phyloP scores from a whole-genome alignment of 2,888 invertebrate species.

The Panzeria rudis region DNA sequence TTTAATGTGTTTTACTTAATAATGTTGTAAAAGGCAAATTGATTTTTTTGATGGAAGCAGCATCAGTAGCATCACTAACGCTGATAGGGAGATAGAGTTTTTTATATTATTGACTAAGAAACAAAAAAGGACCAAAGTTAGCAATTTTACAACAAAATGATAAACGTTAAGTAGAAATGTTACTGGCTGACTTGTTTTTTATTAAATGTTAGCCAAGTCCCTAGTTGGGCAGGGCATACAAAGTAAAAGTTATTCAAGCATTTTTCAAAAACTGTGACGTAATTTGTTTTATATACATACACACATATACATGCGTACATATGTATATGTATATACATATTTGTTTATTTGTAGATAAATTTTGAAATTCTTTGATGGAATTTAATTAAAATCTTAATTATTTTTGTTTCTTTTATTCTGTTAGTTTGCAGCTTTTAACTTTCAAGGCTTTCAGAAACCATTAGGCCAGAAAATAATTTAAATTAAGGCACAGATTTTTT shows the following conservation, averaged over 20 bases:
- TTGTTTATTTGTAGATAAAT: not conserved
- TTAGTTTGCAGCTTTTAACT: slow-evolving; percentile 10
- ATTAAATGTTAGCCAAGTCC: slow-evolving; percentile 8
- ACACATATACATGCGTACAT: too few relatives aligned
- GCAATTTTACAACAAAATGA: slow-evolving; percentile 16
- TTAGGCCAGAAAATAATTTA: slow-evolving; percentile 29
- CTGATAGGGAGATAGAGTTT: not conserved
- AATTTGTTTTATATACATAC: not conserved
- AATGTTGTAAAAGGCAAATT: slow-evolving; percentile 59
- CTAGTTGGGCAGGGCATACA: not conserved
- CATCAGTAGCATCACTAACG: not conserved
- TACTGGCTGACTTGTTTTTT: not conserved
- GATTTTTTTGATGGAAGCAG: slow-evolving; percentile 42
- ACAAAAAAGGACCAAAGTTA: not conserved
- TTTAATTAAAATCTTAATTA: slow-evolving; percentile 67
- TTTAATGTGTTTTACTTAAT: slow-evolving; percentile 57
- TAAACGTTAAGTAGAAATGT: not conserved
- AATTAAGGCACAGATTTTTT: not conserved
- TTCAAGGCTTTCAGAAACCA: slow-evolving; percentile 24
- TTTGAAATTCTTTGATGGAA: slow-evolving; percentile 57
- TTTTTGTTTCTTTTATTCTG: slow-evolving; percentile 7
- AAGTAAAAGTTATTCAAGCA: slow-evolving; percentile 28
- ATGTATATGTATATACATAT: not conserved
- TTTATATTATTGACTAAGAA: not conserved
- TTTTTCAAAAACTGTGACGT: slow-evolving; percentile 51